Percentiles rank a stretch among this genome's conserved stretches.
phyloP scores from a whole-genome alignment of 2,113 vertebrate species.

The Sylvia atricapilla region DNA sequence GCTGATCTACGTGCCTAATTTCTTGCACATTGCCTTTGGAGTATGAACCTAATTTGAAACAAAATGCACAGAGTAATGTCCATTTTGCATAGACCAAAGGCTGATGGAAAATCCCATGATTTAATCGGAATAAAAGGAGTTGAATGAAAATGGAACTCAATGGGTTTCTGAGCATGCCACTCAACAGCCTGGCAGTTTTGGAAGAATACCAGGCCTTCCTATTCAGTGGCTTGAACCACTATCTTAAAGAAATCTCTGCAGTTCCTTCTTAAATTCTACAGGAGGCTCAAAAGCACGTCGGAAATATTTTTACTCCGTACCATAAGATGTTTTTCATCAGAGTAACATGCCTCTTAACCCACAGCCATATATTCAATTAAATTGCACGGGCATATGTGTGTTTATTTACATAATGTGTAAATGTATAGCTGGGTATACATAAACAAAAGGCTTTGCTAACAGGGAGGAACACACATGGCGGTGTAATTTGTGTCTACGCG shows the following conservation, averaged over 20 bases:
- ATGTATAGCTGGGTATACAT: slow-evolving; percentile 66
- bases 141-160: background rate
- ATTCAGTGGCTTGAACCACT: background rate
- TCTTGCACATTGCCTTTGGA: background rate
- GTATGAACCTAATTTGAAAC: background rate
- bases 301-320: slow-evolving; percentile 51
- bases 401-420: slow-evolving; percentile 69
- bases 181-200: background rate
- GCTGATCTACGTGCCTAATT: background rate
- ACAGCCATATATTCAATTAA: slow-evolving; percentile 64
- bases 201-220: background rate
- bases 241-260: slow-evolving; percentile 37
- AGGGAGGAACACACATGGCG: slow-evolving; percentile 60
- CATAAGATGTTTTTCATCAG: slow-evolving; percentile 67
- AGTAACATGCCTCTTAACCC: slow-evolving; percentile 64
- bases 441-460: slow-evolving; percentile 67
- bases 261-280: slow-evolving; percentile 61
- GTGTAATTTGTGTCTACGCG: slow-evolving; percentile 60
- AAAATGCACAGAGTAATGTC: background rate
- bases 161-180: background rate
- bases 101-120: background rate
- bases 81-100: background rate
- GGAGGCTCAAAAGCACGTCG: slow-evolving; percentile 32
- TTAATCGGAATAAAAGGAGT: background rate
- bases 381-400: slow-evolving; percentile 66